Evolutionary conservation across 2,888 invertebrate genomes (phyloP).

Genomic region (Netelia melanura): DNA sequence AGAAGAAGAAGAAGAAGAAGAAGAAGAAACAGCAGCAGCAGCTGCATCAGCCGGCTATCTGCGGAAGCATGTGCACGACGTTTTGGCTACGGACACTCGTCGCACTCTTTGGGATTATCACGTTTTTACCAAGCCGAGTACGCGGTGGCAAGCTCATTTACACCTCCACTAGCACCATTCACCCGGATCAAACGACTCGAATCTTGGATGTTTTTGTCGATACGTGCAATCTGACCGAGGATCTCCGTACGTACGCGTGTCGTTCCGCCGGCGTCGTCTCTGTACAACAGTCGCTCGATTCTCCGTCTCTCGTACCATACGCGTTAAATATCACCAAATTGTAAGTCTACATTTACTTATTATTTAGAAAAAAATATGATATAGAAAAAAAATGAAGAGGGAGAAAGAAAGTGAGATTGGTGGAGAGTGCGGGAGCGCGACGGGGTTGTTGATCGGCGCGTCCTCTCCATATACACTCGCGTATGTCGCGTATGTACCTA

Average conservation of each 20-base stretch:
- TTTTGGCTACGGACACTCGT: slow-evolving; percentile 62
- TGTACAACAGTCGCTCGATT: slow-evolving; percentile 73
- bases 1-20: slow-evolving; percentile 34
- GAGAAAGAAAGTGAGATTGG: too few relatives aligned
- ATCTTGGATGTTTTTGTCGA: slow-evolving; percentile 40
- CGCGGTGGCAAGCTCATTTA: slow-evolving; percentile 21
- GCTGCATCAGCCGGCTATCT: slow-evolving; percentile 47
- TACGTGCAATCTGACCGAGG: slow-evolving; percentile 78
- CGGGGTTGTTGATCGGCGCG: too few relatives aligned
- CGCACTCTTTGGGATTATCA: slow-evolving; percentile 55
- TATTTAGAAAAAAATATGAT: neutral
- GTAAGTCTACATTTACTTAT: slow-evolving; percentile 72
- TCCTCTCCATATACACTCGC: too few relatives aligned
- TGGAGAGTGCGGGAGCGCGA: too few relatives aligned
- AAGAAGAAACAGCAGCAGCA: neutral
- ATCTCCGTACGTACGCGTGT: slow-evolving; percentile 78
- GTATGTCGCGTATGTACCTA: too few relatives aligned
- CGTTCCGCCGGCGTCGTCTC: slow-evolving; percentile 77
- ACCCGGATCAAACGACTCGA: slow-evolving; percentile 7
- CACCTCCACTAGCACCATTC: neutral
- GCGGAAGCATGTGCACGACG: slow-evolving; percentile 74
- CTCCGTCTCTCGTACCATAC: slow-evolving; percentile 62
- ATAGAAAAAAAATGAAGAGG: neutral
- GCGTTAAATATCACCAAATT: slow-evolving; percentile 79
- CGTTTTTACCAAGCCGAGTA: slow-evolving; percentile 36